Conservation (phyloP, 2,113 vertebrate species). For the Sinocyclocheilus anshuiensis region DNA sequence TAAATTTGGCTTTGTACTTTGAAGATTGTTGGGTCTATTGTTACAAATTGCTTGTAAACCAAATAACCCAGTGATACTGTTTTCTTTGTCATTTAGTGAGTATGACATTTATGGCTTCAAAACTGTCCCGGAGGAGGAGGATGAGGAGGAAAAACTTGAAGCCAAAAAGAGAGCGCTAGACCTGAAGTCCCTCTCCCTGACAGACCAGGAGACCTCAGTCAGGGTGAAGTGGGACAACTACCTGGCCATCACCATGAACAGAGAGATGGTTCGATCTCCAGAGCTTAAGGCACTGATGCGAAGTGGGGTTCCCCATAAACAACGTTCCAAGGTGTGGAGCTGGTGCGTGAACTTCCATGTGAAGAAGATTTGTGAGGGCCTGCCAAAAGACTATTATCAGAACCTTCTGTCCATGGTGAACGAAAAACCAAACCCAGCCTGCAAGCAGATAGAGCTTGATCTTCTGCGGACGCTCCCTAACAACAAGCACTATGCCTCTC, state of each 20-base stretch:
- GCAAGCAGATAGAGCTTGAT: slow-evolving; percentile 96
- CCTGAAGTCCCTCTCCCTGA: slow-evolving; percentile 86
- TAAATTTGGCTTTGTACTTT: neutral
- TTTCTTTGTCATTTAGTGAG: slow-evolving; percentile 74
- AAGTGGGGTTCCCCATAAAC: slow-evolving; percentile 86
- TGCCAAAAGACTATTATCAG: slow-evolving; percentile 83
- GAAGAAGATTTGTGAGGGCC: slow-evolving; percentile 82
- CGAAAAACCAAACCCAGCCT: slow-evolving; percentile 92
- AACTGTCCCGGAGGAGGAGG: slow-evolving; percentile 92
- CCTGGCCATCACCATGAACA: slow-evolving; percentile 86
- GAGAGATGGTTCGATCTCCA: slow-evolving; percentile 85
- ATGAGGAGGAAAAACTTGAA: slow-evolving; percentile 89
- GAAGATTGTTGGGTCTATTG: neutral
- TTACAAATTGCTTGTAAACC: neutral
- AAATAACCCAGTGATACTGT: neutral
- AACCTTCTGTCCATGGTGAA: slow-evolving; percentile 81
- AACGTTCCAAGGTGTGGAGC: slow-evolving; percentile 90
- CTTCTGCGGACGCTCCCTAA: slow-evolving; percentile 93
- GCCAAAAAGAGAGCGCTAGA: slow-evolving; percentile 92
- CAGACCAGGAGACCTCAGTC: slow-evolving; percentile 88
- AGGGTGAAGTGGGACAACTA: slow-evolving; percentile 98
- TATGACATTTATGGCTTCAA: slow-evolving; percentile 93
- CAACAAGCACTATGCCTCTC: slow-evolving; percentile 92
- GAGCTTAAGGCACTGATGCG: slow-evolving; percentile 90
- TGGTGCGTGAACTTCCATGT: slow-evolving; percentile 89